Evolutionary conservation across 2,888 invertebrate genomes (phyloP), one percentile per base, ranked within the genome.

Genomic region (Agrotis segetum): DNA sequence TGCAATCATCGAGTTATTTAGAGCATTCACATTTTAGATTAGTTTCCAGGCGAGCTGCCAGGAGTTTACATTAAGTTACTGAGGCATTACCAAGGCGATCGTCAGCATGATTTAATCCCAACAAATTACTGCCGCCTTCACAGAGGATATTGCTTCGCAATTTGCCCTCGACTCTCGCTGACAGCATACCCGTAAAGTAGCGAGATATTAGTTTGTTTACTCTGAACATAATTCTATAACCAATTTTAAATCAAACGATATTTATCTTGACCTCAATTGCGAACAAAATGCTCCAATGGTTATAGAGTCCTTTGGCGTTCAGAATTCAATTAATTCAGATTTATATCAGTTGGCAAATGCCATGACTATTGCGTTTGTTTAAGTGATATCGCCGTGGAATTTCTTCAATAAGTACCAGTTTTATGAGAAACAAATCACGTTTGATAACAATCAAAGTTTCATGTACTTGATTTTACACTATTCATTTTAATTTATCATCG

Each of bases 71-170:
- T 87, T 83, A 87, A 91, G 84, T 89, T 90, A 85, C 84, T 81
- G 87, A 84, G 87, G 84, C 85, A 90, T 90, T 91, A 88, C 86
- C 83, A 79, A 66, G 74, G 77, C 81, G 85, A 70, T 87, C 90
- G 86, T 90, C 90, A 88, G 87, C 89, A 75, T 85, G 84, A 92
- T 92, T 93, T 91, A 93, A 92, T 94, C 90, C 89, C 83, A 87
- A 86, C 88, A 94, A 93, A 94, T 95, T 93, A 91, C 91, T 87
- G 84, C 81, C 88, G 87, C 87, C 88, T 89, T 85, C 84, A 81
- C 88, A 88, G 88, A 88, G 88, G 83, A 87, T 88, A 85, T 88
- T 88, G 82, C 84, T 76, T 75, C 46, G 40, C 34, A 67, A 58
- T 85, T 67, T 83, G 76, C 85, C 78, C 68, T 74, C 74, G 72